Percentiles rank a stretch among this genome's conserved stretches.
Conservation (phyloP, 2,113 vertebrate genomes). For the Myotis brandtii region DNA sequence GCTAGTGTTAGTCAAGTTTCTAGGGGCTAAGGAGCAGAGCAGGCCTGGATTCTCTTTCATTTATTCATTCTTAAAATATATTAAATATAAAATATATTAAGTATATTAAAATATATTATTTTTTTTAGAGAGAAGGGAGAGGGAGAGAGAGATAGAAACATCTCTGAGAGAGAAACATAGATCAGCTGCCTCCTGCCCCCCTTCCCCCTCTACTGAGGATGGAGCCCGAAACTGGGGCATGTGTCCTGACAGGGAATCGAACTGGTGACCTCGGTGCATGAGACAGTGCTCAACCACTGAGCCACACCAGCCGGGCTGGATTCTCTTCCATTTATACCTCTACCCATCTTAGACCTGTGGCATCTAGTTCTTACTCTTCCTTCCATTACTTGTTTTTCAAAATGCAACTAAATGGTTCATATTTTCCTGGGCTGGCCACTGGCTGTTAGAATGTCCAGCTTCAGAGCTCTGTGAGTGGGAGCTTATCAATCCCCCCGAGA, state of each 20-base stretch:
- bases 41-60: background rate
- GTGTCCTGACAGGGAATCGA: too few relatives aligned
- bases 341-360: background rate
- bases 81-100: too few relatives aligned
- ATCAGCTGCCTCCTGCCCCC: too few relatives aligned
- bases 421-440: background rate
- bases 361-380: background rate
- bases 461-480: background rate
- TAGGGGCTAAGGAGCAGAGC: background rate
- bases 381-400: background rate
- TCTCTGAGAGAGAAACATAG: too few relatives aligned
- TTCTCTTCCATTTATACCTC: background rate
- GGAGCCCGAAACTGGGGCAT: too few relatives aligned
- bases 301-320: background rate
- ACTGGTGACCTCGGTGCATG: too few relatives aligned
- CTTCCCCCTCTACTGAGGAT: too few relatives aligned
- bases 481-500: background rate
- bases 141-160: too few relatives aligned
- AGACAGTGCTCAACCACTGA: too few relatives aligned
- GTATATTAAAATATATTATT: too few relatives aligned
- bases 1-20: background rate
- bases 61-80: too few relatives aligned
- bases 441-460: background rate
- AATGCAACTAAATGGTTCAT: background rate
- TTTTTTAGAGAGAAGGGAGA: too few relatives aligned